phyloP scores from a whole-genome alignment of 2,888 invertebrate genomes.

The Lasioglossum malachurum region DNA sequence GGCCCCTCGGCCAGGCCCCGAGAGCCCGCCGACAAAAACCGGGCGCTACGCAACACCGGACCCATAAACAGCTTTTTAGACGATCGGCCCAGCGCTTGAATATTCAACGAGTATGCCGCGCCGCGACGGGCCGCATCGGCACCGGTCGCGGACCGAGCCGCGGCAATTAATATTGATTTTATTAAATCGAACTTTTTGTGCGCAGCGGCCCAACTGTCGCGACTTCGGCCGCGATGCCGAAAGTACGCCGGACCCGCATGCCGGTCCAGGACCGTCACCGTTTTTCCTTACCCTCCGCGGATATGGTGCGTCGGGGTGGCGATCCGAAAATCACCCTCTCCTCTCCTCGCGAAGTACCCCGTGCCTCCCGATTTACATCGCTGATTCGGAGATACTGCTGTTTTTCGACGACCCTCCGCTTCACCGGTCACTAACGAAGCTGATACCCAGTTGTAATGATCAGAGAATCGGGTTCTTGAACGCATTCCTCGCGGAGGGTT shows the following conservation, averaged over 20 bases:
- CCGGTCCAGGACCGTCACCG: constrained; percentile 27
- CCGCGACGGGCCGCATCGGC: constrained; percentile 45
- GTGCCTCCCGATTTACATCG: not conserved
- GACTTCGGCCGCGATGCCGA: constrained; percentile 30
- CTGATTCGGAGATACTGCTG: not conserved
- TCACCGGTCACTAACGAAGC: not conserved
- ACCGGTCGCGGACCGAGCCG: constrained; percentile 63
- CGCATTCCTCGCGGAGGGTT: not conserved
- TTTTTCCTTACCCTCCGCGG: constrained; percentile 49
- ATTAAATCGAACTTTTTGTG: constrained; percentile 81
- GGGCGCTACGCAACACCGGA: constrained; percentile 75
- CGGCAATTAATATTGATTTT: constrained; percentile 84
- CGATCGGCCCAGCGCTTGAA: constrained; percentile 77
- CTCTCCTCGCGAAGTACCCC: not conserved
- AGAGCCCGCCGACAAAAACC: constrained; percentile 74
- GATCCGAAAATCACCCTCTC: not conserved
- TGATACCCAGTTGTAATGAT: not conserved
- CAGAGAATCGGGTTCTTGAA: not conserved
- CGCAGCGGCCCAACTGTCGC: constrained; percentile 53
- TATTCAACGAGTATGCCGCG: constrained; percentile 79
- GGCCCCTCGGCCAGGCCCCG: constrained; percentile 28
- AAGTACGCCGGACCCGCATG: constrained; percentile 41
- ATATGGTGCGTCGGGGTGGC: constrained; percentile 40
- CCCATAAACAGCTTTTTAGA: constrained; percentile 83
- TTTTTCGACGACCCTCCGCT: not conserved